These are phyloP conservation scores for Harmothoe impar DNA, from an alignment of 2,888 invertebrate genomes.

Conservation along the genomic window DNA sequence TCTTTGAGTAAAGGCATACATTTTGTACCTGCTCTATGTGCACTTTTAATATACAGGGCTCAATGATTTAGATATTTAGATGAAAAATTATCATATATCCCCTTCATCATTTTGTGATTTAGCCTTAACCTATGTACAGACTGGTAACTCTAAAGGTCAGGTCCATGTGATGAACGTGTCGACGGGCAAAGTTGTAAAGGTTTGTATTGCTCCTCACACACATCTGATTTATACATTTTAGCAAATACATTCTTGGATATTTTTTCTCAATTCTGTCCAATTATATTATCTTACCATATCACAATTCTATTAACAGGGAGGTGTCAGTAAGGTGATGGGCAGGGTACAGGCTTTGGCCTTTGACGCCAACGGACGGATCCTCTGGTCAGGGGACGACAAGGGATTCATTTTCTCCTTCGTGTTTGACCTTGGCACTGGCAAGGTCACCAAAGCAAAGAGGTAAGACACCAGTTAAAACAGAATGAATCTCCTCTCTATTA, in stretches of 20 bases:
- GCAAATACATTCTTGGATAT: neutral
- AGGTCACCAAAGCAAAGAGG: slow-evolving; percentile 88
- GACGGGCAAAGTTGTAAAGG: slow-evolving; percentile 89
- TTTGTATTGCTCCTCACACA: slow-evolving; percentile 65
- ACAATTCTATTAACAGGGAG: slow-evolving; percentile 77
- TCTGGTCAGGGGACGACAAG: slow-evolving; percentile 93
- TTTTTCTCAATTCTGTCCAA: neutral
- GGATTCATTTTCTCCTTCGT: slow-evolving; percentile 89
- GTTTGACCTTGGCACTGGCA: slow-evolving; percentile 88
- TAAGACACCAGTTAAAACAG: slow-evolving; percentile 71
- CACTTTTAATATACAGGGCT: too few relatives aligned
- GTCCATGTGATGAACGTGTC: slow-evolving; percentile 92
- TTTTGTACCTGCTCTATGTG: too few relatives aligned
- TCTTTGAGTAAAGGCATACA: too few relatives aligned
- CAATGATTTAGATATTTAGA: too few relatives aligned
- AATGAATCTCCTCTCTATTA: neutral
- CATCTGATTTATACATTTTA: too few relatives aligned
- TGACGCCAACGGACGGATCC: slow-evolving; percentile 90
- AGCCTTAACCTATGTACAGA: slow-evolving; percentile 72
- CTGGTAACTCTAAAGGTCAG: slow-evolving; percentile 86
- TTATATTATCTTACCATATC: neutral
- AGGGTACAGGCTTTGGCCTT: slow-evolving; percentile 88
- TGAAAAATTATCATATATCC: too few relatives aligned
- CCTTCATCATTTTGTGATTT: neutral
- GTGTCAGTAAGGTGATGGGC: slow-evolving; percentile 85